phyloP scores from a whole-genome alignment of 2,797 vertebrate species.

The Gymnocypris eckloni region DNA sequence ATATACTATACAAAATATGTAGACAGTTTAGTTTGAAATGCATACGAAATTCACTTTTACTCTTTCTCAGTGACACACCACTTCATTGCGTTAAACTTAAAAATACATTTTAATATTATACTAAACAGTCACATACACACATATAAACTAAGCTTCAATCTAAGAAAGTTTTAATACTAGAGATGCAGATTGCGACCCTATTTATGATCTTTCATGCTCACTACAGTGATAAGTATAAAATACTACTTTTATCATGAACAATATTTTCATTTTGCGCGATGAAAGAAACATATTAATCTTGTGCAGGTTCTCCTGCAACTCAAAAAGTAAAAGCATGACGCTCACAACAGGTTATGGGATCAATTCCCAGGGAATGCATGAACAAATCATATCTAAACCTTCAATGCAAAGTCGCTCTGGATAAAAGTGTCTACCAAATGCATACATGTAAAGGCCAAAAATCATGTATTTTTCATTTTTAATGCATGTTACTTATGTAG shows the following conservation, averaged over 20 bases:
- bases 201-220: not conserved
- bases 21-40: not conserved
- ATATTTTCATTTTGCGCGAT: not conserved
- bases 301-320: not conserved
- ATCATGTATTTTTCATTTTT: too few relatives aligned
- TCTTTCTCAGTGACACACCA: not conserved
- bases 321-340: not conserved
- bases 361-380: not conserved
- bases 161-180: too few relatives aligned
- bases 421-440: not conserved
- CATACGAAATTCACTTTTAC: not conserved
- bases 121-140: not conserved
- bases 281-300: not conserved
- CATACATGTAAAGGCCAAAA: not conserved
- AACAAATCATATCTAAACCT: not conserved
- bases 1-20: not conserved
- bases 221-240: not conserved
- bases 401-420: not conserved
- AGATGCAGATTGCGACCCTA: too few relatives aligned
- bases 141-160: not conserved
- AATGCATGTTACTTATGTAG: too few relatives aligned
- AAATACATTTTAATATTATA: not conserved
- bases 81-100: not conserved
- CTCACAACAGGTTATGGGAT: not conserved
- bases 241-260: not conserved